Evolutionary conservation across 2,113 vertebrate species (phyloP), one percentile per base, ranked within the genome.

Genomic region (Tragelaphus buxtoni): DNA sequence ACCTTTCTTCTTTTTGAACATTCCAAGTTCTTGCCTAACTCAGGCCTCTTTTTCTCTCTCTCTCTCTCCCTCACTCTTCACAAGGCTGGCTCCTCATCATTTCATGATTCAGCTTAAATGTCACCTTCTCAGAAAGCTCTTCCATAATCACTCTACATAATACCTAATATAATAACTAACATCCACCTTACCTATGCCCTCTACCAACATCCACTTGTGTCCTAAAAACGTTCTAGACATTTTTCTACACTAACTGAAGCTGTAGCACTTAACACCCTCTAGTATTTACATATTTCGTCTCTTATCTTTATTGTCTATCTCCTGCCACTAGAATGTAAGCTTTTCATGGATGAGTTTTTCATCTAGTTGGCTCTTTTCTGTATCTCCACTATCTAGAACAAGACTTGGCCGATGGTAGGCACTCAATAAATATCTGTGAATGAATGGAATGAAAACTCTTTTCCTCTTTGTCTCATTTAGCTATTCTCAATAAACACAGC

Each of bases 401-500:
- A 16, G 14, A 56, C 49, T 94, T 95, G 83, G 77, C 65, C 47
- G 1, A 7, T 79, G 63, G 49, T 53, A 79, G 80, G 32, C 18
- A 1, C 53, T 76, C 83, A 76, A 5, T 63, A 95, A 82, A 72
- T 83, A 74, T 80, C 65, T 69, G 69, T 94, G 91, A 94, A 91
- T 88, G 88, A 88, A 88, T 14, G 47, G 53, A 94, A 90, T 51
- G 39, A 88, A 79, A 95, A 85, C 42, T 69, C 30, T 95, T 32
- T 77, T 42, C 47, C n/a, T 84, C 79, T 95, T 95, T 83, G 42
- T 91, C 83, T 95, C 74, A n/a, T 45, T 42, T 42, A 74, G 87
- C 42, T 89, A 76, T 65, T 97, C 90, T 97, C 74, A 95, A 69
- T 77, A 92, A 96, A 94, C 60, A 92, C 28, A 91, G 86, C 92